Conservation (phyloP, 2,888 invertebrate species). For the Drosophila nigritarsus region DNA sequence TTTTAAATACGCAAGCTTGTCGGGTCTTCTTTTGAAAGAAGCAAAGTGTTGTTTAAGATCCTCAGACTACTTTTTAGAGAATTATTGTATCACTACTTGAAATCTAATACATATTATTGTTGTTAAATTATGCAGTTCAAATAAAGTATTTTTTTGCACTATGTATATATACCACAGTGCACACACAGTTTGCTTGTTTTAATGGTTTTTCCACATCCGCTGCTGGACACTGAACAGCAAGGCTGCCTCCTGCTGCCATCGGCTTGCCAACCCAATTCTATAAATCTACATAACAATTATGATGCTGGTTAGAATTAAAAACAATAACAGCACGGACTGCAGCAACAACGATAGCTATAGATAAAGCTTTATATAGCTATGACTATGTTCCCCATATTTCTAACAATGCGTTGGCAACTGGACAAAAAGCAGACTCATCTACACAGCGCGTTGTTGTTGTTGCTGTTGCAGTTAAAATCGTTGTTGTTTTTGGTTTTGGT, state of each 20-base stretch:
- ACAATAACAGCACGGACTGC: conserved; percentile 56
- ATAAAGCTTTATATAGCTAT: conserved; percentile 19
- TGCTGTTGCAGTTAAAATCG: conserved; percentile 33
- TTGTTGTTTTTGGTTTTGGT: conserved; percentile 55
- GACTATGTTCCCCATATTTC: conserved; percentile 61
- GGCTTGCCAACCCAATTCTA: conserved; percentile 59
- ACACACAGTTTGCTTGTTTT: conserved; percentile 14
- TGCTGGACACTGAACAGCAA: conserved; percentile 34
- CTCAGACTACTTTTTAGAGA: background rate
- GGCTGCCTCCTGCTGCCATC: conserved; percentile 39
- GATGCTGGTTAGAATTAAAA: conserved; percentile 71
- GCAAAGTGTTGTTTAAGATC: background rate
- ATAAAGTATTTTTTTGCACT: background rate
- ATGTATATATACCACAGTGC: conserved; percentile 12
- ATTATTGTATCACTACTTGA: background rate
- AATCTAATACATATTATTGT: background rate
- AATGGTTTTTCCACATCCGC: conserved; percentile 35
- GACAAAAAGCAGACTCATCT: conserved; percentile 66
- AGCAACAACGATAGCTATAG: conserved; percentile 18
- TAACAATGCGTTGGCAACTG: conserved; percentile 74
- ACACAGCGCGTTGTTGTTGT: conserved; percentile 40
- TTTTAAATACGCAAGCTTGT: background rate
- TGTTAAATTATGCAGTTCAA: background rate
- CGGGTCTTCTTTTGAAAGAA: background rate
- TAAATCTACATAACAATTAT: conserved; percentile 79